Percentiles rank a stretch among this genome's conserved stretches.
Evolutionary conservation across 2,797 vertebrate species (phyloP).

Genomic region (Setipinna tenuifilis): DNA sequence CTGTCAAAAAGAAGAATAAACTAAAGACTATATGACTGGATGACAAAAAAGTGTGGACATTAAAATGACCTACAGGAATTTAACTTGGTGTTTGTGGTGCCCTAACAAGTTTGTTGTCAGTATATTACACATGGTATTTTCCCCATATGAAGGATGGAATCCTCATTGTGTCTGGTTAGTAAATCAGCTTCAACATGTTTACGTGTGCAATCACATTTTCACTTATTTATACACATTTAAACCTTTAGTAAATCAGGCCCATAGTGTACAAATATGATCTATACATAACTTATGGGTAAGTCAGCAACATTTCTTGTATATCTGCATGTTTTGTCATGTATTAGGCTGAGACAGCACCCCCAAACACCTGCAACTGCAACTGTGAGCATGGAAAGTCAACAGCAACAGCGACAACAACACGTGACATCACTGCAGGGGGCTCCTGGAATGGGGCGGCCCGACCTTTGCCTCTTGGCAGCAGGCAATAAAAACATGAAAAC

Average conservation of each 20-base stretch:
- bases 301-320: neutral
- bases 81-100: neutral
- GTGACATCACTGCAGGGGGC: neutral
- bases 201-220: no score
- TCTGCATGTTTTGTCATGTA: neutral
- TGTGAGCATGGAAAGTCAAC: neutral
- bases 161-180: no score
- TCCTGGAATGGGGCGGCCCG: neutral
- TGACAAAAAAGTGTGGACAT: neutral
- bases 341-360: neutral
- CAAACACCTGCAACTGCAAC: constrained; percentile 2
- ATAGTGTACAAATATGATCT: no score
- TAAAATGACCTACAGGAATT: neutral
- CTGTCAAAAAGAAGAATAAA: neutral
- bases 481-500: constrained; percentile 34
- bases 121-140: no score
- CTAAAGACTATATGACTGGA: neutral
- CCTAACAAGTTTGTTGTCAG: neutral
- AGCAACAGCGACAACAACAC: neutral
- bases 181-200: no score
- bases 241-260: no score
- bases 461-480: neutral
- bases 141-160: no score
- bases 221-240: no score
- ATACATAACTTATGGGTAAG: neutral